These are phyloP conservation scores for Leptopilina drosophilae DNA, from an alignment of 2,888 invertebrate species.

Conservation along the genomic window DNA sequence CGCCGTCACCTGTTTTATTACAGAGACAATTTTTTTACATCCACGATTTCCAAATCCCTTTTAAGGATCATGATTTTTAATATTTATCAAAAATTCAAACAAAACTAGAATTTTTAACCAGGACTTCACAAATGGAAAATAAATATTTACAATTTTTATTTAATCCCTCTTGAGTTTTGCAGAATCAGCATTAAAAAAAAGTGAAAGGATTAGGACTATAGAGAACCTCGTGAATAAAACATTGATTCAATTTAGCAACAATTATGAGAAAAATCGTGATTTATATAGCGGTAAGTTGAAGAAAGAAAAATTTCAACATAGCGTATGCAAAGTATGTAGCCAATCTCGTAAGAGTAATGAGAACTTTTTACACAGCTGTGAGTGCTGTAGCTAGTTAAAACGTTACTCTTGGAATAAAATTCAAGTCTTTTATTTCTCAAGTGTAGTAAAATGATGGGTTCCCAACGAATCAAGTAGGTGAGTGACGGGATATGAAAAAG, in stretches of 20 bases:
- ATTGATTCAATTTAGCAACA: neutral
- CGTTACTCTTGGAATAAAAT: conserved; percentile 33
- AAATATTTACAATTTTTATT: conserved; percentile 10
- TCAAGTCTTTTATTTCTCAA: conserved; percentile 19
- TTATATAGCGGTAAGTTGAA: conserved; percentile 7
- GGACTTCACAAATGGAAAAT: no score
- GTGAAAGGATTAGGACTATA: neutral
- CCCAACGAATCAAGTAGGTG: conserved; percentile 23
- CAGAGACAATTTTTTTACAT: no score
- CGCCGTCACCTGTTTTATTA: conserved; percentile 40
- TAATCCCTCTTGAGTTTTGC: neutral
- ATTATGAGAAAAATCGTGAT: conserved; percentile 15
- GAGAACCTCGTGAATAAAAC: conserved; percentile 16
- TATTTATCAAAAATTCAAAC: no score
- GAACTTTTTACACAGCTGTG: conserved; percentile 18
- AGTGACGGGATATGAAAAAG: conserved; percentile 38
- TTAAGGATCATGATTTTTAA: no score
- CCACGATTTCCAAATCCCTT: neutral
- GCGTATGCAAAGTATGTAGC: conserved; percentile 32
- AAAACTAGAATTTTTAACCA: no score
- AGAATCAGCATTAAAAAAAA: neutral
- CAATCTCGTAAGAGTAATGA: conserved; percentile 22
- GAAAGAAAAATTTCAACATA: conserved; percentile 36
- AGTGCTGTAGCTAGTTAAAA: conserved; percentile 14
- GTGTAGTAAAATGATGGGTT: conserved; percentile 31